Evolutionary conservation across 2,888 invertebrate species (phyloP), one percentile per base, ranked within the genome.

Genomic region (Encarsia formosa): DNA sequence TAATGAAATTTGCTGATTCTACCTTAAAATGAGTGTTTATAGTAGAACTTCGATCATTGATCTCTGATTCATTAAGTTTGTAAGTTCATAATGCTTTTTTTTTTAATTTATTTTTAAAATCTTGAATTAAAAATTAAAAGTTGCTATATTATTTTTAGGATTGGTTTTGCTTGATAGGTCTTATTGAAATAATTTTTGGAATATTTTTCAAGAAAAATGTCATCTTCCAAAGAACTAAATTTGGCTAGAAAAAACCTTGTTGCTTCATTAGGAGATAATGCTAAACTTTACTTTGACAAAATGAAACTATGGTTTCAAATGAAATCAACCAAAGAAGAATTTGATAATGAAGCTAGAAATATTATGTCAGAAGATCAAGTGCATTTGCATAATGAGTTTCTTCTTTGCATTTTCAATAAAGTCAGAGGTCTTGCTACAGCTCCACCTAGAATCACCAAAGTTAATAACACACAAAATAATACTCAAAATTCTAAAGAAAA

Each of bases 311-410:
- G 88, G 87, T 88, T 89, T 63, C 74, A 73, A 60, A 75, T 76
- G 75, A 75, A 76, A 74, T 80, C 87, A 54, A 85, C 87, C 0
- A 90, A 89, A 69, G 87, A 90, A 68, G 88, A 91, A 63, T 92
- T 94, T 69, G 91, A 93, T 65, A 71, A 76, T 13, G 87, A 88
- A 75, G 88, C 88, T 5, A 79, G 91, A 32, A 83, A 84, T 68
- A 75, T 92, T 15, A 75, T 94, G 56, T 79, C 80, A 8, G 75
- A 80, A 6, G 85, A 89, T 40, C 86, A 90, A 74, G 81, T 91
- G 23, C 86, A 85, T 67, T 80, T 87, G 47, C 94, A 94, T 71
- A 93, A 93, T 74, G 84, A 87, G 65, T 93, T 93, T 66, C 75
- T 93, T 6, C 71, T 90, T 16, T 88, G 91, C 0, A 77, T 93